A percentile compares a stretch with the other conserved stretches of the same genome.
phyloP scores from a whole-genome alignment of 2,888 invertebrate genomes.

The Nomada ruficornis region DNA sequence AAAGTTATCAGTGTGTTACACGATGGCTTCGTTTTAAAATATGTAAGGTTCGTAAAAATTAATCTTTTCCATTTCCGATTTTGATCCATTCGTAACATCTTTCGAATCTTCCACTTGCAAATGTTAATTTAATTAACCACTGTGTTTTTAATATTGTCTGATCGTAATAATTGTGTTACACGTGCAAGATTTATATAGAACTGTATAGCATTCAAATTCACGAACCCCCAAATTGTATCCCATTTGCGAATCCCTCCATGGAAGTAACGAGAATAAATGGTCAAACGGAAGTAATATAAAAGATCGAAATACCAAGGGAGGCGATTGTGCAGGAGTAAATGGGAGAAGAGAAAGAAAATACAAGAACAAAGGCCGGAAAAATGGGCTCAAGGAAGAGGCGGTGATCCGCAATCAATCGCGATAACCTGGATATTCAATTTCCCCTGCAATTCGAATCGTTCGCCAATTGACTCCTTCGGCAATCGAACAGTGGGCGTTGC shows the following conservation, averaged over 20 bases:
- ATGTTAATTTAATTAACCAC: background rate
- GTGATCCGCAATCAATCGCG: slow-evolving; percentile 47
- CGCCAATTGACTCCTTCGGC: slow-evolving; percentile 32
- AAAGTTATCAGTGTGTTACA: too few relatives aligned
- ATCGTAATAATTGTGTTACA: too few relatives aligned
- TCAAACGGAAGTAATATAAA: background rate
- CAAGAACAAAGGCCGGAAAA: background rate
- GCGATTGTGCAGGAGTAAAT: background rate
- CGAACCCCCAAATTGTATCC: background rate
- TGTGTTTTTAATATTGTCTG: too few relatives aligned
- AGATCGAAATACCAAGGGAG: background rate
- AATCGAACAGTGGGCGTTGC: slow-evolving; percentile 10
- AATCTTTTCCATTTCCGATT: too few relatives aligned
- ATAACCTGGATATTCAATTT: slow-evolving; percentile 50
- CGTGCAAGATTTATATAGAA: background rate
- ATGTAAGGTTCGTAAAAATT: too few relatives aligned
- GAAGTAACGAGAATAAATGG: slow-evolving; percentile 38
- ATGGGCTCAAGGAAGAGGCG: background rate
- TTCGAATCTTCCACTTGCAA: too few relatives aligned
- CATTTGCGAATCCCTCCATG: background rate
- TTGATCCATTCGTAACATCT: too few relatives aligned
- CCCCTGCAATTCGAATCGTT: slow-evolving; percentile 32
- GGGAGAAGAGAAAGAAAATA: background rate
- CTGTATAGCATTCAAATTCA: slow-evolving; percentile 5
- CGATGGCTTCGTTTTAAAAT: too few relatives aligned